Conservation (phyloP, 2,888 invertebrate species). For the Rapana venosa region DNA sequence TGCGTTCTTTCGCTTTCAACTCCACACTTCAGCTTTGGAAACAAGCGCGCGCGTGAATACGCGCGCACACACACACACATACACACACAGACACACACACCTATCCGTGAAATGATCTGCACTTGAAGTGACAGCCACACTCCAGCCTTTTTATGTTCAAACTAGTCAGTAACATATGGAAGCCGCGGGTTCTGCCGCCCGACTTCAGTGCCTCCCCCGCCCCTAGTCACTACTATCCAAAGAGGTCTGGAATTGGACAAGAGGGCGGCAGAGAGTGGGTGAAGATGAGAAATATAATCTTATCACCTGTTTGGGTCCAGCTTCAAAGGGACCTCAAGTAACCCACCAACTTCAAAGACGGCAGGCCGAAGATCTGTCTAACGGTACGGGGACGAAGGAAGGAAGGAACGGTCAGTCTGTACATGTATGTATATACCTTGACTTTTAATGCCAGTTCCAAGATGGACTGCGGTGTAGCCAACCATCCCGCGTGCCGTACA, state of each 20-base stretch:
- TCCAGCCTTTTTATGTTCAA: background rate
- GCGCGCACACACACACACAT: too few relatives aligned
- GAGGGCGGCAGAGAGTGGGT: background rate
- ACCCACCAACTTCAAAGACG: background rate
- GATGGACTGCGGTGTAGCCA: too few relatives aligned
- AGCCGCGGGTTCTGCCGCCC: background rate
- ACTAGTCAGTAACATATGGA: background rate
- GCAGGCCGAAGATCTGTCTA: background rate
- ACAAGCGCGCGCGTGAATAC: too few relatives aligned
- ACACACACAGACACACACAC: background rate
- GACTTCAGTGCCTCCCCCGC: background rate
- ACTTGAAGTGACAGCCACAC: background rate
- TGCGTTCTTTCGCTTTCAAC: too few relatives aligned
- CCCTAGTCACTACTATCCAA: background rate
- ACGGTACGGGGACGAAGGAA: background rate
- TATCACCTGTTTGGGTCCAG: constrained; percentile 26
- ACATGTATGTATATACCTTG: background rate
- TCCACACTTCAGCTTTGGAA: too few relatives aligned
- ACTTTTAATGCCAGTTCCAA: background rate
- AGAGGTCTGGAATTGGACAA: constrained; percentile 12
- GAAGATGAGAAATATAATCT: constrained; percentile 1
- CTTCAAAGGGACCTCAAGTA: constrained; percentile 6
- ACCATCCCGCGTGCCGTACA: too few relatives aligned
- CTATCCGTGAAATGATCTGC: background rate
- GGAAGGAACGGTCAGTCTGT: background rate